Percentiles rank a stretch among this genome's conserved stretches.
Evolutionary conservation across 2,888 invertebrate species (phyloP).

Genomic region (Rhopalosiphum nymphaeae): DNA sequence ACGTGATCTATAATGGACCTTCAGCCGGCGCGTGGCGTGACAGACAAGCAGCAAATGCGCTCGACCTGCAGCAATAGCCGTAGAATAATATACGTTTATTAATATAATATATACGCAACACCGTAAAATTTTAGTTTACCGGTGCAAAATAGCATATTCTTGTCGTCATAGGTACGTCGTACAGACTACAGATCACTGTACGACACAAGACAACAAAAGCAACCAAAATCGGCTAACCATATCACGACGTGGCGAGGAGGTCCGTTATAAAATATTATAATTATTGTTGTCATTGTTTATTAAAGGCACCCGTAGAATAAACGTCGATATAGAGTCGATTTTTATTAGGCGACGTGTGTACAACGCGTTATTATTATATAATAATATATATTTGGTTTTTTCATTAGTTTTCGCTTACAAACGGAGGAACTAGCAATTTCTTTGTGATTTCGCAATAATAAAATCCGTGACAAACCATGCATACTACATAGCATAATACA

Average conservation of each 20-base stretch:
- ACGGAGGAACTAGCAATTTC: not conserved
- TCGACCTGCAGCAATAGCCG: constrained; percentile 41
- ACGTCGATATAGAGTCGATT: not conserved
- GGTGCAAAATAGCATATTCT: constrained; percentile 2
- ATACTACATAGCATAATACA: not conserved
- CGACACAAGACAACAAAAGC: constrained; percentile 3
- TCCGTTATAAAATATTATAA: not conserved
- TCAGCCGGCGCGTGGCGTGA: constrained; percentile 21
- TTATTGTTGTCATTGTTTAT: not conserved
- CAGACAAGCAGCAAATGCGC: constrained; percentile 45
- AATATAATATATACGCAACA: constrained; percentile 37
- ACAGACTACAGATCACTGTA: not conserved
- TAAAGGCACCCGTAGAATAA: not conserved
- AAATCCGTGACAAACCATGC: not conserved
- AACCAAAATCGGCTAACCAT: constrained; percentile 21
- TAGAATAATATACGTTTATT: constrained; percentile 7
- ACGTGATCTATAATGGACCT: constrained; percentile 58
- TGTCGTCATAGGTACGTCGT: not conserved
- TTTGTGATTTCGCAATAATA: not conserved
- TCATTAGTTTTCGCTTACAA: not conserved
- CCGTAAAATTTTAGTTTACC: constrained; percentile 53
- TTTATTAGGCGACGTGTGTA: not conserved
- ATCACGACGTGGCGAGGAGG: not conserved
- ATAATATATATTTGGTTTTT: not conserved
- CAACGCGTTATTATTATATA: not conserved